phyloP scores from a whole-genome alignment of 2,888 invertebrate species.

The Rhyacophila evoluta region DNA sequence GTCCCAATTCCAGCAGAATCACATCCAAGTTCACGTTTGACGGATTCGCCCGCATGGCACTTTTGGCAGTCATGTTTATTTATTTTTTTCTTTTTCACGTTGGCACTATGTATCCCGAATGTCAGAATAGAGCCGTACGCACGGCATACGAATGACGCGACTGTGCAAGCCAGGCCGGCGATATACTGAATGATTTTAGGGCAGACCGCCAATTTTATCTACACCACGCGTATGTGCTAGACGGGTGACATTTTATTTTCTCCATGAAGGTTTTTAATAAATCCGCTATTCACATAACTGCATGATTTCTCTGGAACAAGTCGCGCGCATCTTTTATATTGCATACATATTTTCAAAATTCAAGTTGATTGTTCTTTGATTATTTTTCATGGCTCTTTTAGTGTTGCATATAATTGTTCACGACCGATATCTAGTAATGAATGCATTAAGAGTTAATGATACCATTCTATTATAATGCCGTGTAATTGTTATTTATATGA shows the following conservation, averaged over 20 bases:
- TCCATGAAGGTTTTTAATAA: background rate
- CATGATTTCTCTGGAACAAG: too few species aligned
- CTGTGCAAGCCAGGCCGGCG: conserved; percentile 1
- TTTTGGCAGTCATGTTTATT: conserved; percentile 9
- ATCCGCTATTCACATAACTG: background rate
- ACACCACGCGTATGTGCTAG: background rate
- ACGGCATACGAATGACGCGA: background rate
- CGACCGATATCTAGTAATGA: too few species aligned
- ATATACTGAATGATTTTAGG: conserved; percentile 20
- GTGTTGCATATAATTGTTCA: too few species aligned
- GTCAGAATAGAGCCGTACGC: background rate
- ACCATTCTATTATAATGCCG: too few species aligned
- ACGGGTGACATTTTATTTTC: conserved; percentile 9
- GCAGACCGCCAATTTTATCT: conserved; percentile 6
- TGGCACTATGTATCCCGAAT: conserved; percentile 7
- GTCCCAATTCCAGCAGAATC: conserved; percentile 66
- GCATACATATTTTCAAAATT: too few species aligned
- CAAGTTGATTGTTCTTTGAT: too few species aligned
- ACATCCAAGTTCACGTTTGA: conserved; percentile 60
- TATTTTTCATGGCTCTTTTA: too few species aligned
- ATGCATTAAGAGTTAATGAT: too few species aligned
- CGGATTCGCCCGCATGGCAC: background rate
- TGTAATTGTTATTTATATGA: too few species aligned
- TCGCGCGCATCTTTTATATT: too few species aligned
- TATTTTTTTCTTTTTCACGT: conserved; percentile 3